Conservation (phyloP, 1,140 invertebrate species). For the Anastatus disparis region DNA sequence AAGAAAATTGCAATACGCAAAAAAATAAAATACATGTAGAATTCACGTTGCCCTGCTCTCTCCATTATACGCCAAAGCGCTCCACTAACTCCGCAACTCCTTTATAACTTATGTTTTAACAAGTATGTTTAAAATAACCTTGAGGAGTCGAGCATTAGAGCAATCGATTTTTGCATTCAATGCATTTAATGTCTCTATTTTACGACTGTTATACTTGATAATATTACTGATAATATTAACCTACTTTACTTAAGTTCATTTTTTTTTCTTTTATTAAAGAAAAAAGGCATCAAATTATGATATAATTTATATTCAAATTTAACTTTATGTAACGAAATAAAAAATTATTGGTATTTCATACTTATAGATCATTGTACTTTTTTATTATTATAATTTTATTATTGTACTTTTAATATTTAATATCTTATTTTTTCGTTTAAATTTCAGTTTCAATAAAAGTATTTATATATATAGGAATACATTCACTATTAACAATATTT, state of each 20-base stretch:
- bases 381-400: too few relatives aligned
- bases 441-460: too few relatives aligned
- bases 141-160: constrained; percentile 9
- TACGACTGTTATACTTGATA: too few relatives aligned
- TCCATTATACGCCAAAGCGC: constrained; percentile 55
- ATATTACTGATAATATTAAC: neutral
- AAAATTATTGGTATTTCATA: too few relatives aligned
- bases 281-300: neutral
- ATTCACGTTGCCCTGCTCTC: constrained; percentile 53
- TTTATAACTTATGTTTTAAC: constrained; percentile 45
- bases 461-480: too few relatives aligned
- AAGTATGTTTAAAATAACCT: constrained; percentile 36
- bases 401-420: too few relatives aligned
- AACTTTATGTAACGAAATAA: neutral
- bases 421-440: too few relatives aligned
- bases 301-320: neutral
- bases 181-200: constrained; percentile 26
- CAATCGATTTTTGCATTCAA: constrained; percentile 1
- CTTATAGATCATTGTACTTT: too few relatives aligned
- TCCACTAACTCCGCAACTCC: constrained; percentile 59
- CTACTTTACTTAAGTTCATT: neutral
- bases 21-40: constrained; percentile 20
- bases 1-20: neutral
- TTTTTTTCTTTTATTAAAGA: too few relatives aligned
- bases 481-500: too few relatives aligned